A percentile compares a stretch with the other conserved stretches of the same genome.
phyloP scores from a whole-genome alignment of 2,797 vertebrate genomes.

The Botia kubotai region DNA sequence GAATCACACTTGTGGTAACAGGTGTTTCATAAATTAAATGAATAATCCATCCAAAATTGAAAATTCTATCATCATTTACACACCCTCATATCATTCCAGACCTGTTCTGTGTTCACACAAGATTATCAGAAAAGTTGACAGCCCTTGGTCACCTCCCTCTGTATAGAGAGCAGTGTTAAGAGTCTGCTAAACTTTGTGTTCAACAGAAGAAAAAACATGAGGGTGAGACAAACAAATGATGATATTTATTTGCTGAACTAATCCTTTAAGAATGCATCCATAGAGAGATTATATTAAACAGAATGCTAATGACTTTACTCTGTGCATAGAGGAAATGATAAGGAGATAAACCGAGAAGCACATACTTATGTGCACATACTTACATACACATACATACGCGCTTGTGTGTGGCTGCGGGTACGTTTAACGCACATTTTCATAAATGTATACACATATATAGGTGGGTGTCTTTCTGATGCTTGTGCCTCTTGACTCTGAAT shows the following conservation, averaged over 20 bases:
- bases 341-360: conserved; percentile 17
- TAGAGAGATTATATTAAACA: not conserved
- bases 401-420: conserved; percentile 37
- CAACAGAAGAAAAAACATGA: not conserved
- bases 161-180: too few relatives aligned
- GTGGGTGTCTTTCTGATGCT: conserved; percentile 56
- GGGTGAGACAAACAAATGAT: not conserved
- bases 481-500: conserved; percentile 59
- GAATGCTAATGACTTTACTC: not conserved
- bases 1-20: not conserved
- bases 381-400: conserved; percentile 10
- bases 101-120: not conserved
- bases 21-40: not conserved
- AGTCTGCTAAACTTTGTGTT: too few relatives aligned
- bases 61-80: too few relatives aligned
- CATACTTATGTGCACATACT: conserved; percentile 40
- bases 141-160: too few relatives aligned
- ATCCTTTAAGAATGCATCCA: not conserved
- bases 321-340: conserved; percentile 11
- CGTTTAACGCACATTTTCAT: conserved; percentile 15
- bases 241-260: not conserved
- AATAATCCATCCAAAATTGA: too few relatives aligned
- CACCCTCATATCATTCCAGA: too few relatives aligned
- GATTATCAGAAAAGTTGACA: not conserved
- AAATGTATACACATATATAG: conserved; percentile 45